A percentile compares a stretch with the other conserved stretches of the same genome.
Conservation (phyloP, 2,113 vertebrate genomes). For the Rallus limicola region DNA sequence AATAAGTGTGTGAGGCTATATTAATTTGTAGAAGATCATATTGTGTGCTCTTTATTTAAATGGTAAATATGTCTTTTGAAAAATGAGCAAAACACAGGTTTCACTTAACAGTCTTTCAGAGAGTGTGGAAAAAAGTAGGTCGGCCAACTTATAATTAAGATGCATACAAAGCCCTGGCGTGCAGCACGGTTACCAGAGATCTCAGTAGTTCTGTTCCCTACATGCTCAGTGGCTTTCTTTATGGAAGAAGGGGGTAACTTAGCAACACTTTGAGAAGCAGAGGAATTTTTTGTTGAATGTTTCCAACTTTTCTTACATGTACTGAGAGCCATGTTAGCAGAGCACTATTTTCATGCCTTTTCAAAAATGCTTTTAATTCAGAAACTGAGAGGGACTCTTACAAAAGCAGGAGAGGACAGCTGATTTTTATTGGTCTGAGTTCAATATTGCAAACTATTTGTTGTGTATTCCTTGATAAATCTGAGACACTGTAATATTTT, state of each 20-base stretch:
- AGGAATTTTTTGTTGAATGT: constrained; percentile 27
- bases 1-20: background rate
- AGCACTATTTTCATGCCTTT: background rate
- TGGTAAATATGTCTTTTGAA: background rate
- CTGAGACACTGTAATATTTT: background rate
- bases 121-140: background rate
- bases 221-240: constrained; percentile 34
- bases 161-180: background rate
- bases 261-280: constrained; percentile 55
- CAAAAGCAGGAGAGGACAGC: background rate
- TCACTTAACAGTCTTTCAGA: background rate
- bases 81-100: background rate
- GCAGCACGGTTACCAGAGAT: constrained; percentile 7
- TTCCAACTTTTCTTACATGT: constrained; percentile 2
- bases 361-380: background rate
- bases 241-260: constrained; percentile 45
- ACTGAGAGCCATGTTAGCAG: background rate
- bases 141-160: constrained; percentile 17
- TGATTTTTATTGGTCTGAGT: background rate
- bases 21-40: background rate
- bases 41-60: background rate
- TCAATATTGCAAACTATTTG: background rate
- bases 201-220: constrained; percentile 32
- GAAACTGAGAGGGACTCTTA: background rate
- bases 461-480: background rate